A percentile compares a stretch with the other conserved stretches of the same genome.
These are phyloP conservation scores for Drosophila koepferae DNA, from an alignment of 2,888 invertebrate genomes.

Conservation along the genomic window DNA sequence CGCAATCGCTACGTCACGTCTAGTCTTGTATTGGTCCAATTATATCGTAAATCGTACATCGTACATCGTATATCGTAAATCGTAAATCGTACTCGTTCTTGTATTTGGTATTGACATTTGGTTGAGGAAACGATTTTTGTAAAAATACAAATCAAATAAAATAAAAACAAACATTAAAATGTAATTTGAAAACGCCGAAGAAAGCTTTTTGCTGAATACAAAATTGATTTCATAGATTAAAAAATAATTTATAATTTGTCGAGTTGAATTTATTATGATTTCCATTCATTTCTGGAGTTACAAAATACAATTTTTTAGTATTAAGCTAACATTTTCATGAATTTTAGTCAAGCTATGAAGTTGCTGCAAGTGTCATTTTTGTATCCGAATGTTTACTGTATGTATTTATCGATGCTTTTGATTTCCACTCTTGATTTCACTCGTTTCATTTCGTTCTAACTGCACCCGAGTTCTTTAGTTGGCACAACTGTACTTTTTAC, in stretches of 20 bases:
- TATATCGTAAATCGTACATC: slow-evolving; percentile 21
- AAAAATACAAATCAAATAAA: slow-evolving; percentile 37
- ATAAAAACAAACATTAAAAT: slow-evolving; percentile 6
- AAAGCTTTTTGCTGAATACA: slow-evolving; percentile 40
- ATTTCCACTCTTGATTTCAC: slow-evolving; percentile 36
- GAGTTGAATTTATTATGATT: slow-evolving; percentile 33
- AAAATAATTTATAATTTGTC: slow-evolving; percentile 44
- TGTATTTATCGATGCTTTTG: slow-evolving; percentile 35
- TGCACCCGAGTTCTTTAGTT: slow-evolving; percentile 37
- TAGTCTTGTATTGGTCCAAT: slow-evolving; percentile 15
- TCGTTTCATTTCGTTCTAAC: slow-evolving; percentile 27
- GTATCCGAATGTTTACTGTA: slow-evolving; percentile 50
- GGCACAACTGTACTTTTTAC: slow-evolving; percentile 43
- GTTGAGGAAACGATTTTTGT: slow-evolving; percentile 83
- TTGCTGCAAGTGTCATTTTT: slow-evolving; percentile 83
- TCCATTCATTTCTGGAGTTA: slow-evolving; percentile 48
- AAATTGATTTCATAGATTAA: slow-evolving; percentile 36
- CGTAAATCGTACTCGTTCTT: slow-evolving; percentile 44
- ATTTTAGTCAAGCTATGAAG: slow-evolving; percentile 85
- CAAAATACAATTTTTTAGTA: slow-evolving; percentile 47
- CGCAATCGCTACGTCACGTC: slow-evolving; percentile 44
- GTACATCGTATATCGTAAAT: slow-evolving; percentile 18
- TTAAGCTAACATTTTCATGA: slow-evolving; percentile 75
- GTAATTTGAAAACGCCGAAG: slow-evolving; percentile 21
- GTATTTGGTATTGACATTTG: slow-evolving; percentile 65